phyloP scores from a whole-genome alignment of 2,797 vertebrate species.

The Avahi laniger region DNA sequence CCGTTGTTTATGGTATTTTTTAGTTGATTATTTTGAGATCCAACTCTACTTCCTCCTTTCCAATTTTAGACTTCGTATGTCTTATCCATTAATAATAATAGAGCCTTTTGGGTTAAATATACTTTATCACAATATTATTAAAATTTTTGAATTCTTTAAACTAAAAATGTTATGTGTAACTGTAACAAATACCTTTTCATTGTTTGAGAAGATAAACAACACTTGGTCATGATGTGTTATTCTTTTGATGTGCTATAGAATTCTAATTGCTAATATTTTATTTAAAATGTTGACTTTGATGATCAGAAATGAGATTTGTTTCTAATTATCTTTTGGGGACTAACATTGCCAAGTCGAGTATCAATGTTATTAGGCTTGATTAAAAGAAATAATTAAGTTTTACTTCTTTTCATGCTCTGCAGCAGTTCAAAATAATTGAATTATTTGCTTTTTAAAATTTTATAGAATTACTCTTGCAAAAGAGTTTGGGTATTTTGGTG shows the following conservation, averaged over 20 bases:
- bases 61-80: neutral
- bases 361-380: constrained; percentile 40
- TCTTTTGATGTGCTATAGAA: constrained; percentile 39
- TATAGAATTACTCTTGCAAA: neutral
- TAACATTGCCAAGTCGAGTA: constrained; percentile 13
- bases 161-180: neutral
- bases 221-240: neutral
- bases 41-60: neutral
- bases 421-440: constrained; percentile 19
- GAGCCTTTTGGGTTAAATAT: neutral
- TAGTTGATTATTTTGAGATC: neutral
- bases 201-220: constrained; percentile 6
- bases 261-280: constrained; percentile 60
- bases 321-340: constrained; percentile 30
- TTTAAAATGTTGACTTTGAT: constrained; percentile 45
- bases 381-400: constrained; percentile 64
- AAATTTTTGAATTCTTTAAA: neutral
- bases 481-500: neutral
- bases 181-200: constrained; percentile 8
- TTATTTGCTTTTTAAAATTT: constrained; percentile 41
- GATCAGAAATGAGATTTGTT: constrained; percentile 51
- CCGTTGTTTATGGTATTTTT: neutral
- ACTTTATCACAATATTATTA: constrained; percentile 5
- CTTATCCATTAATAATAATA: neutral
- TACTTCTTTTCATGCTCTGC: neutral